Base-by-base conservation (phyloP, 2,797 vertebrate species). In the Lutjanus campechanus region DNA sequence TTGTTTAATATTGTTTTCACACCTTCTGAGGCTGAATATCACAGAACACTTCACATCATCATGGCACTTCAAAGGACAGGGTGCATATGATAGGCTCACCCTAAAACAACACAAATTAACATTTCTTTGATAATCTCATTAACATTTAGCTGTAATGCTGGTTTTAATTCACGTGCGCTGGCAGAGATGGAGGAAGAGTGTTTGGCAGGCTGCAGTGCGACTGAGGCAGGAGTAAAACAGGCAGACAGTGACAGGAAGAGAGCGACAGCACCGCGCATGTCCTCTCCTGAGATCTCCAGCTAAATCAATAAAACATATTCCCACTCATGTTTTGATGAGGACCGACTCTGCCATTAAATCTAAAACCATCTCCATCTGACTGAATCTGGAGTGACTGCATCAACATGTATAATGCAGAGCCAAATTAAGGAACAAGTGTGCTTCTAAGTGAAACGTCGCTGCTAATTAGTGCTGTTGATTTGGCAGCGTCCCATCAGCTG, bases 251-350 rank as follows among this genome's bases (percentile, higher is more conserved):
- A n/a, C 43, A 58, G 60, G 46, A 29, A 53, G 51, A 47, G 25
- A 58, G 58, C 40, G 58, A 11, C 7, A 46, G 29, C 55, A 47
- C 43, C 43, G 19, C 13, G 7, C 25, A 51, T 13, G 16, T 53
- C 36, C 53, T 56, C 69, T 62, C 65, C 19, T 36, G 69, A 81
- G 69, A 50, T 40, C 61, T 62, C 17, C 36, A 29, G 41, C 56
- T 63, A 8, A 65, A 83, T 87, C 53, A 79, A 84, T 88, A 76
- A 82, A 76, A 65, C 63, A 88, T 78, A 53, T 44, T 53, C 19
- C 40, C 65, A 61, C 51, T 77, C 9, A 3, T 63, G 77, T 68
- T 75, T 41, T 49, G 46, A 80, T 63, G 61, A 67, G 16, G 54
- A 58, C 72, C 36, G 46, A 54, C 61, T 29, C 43, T 16, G 66